Evolutionary conservation across 2,888 invertebrate genomes (phyloP).

Genomic region (Nomada flava): DNA sequence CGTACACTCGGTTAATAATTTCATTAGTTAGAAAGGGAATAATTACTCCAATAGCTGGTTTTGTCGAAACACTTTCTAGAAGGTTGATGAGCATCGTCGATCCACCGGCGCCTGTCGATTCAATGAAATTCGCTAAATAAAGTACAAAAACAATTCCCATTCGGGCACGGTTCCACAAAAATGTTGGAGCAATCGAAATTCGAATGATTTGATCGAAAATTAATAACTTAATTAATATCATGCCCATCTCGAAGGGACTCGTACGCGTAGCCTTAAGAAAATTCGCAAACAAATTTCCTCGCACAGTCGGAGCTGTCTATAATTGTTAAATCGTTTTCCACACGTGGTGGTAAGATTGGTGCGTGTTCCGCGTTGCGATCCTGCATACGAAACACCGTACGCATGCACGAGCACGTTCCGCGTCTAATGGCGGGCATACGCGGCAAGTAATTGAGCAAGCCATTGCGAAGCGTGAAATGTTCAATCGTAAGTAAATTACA

Average conservation of each 20-base stretch:
- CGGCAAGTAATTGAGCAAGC: constrained; percentile 65
- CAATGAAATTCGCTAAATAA: too few relatives aligned
- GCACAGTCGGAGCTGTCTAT: neutral
- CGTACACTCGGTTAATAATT: constrained; percentile 19
- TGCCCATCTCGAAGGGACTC: too few relatives aligned
- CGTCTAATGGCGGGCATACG: constrained; percentile 53
- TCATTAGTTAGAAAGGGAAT: constrained; percentile 37
- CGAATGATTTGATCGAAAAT: too few relatives aligned
- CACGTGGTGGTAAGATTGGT: neutral
- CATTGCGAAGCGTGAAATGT: constrained; percentile 72
- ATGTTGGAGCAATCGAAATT: too few relatives aligned
- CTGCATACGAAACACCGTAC: constrained; percentile 35
- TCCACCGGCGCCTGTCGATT: neutral
- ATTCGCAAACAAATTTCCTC: neutral
- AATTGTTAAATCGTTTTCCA: neutral
- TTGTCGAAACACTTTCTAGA: constrained; percentile 37
- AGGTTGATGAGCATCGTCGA: neutral
- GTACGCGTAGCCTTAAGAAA: too few relatives aligned
- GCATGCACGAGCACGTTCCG: constrained; percentile 41
- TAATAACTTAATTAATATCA: too few relatives aligned
- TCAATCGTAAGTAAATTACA: constrained; percentile 71
- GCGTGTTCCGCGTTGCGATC: constrained; percentile 11
- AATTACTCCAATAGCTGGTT: constrained; percentile 21
- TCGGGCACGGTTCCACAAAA: too few relatives aligned
- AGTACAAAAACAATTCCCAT: too few relatives aligned